Percentiles rank a stretch among this genome's conserved stretches.
Conservation (phyloP, 1,140 invertebrate genomes). For the Argopecten irradians region DNA sequence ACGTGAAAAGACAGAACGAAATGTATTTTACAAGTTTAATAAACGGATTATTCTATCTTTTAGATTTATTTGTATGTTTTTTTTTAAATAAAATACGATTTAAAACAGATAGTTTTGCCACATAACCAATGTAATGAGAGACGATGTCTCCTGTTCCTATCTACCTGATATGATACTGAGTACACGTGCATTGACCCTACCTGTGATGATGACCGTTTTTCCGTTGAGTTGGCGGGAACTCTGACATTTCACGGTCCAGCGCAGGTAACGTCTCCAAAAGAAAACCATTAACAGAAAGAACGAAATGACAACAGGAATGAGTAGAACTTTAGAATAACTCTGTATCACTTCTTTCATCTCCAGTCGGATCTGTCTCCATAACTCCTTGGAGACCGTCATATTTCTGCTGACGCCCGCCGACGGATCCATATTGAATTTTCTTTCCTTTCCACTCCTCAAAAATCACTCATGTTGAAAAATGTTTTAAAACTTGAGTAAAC, state of each 20-base stretch:
- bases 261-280: conserved; percentile 32
- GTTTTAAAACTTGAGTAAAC: not conserved
- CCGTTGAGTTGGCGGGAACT: conserved; percentile 38
- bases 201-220: conserved; percentile 45
- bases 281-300: conserved; percentile 30
- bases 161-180: not conserved
- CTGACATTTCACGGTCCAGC: conserved; percentile 39
- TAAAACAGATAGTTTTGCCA: not conserved
- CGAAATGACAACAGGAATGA: conserved; percentile 33
- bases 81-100: not conserved
- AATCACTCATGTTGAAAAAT: not conserved
- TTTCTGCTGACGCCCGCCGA: not conserved
- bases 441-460: not conserved
- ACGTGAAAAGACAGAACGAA: not conserved
- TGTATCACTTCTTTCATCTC: not conserved
- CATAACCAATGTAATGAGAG: not conserved
- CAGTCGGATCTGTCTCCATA: not conserved
- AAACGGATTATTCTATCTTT: not conserved
- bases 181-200: not conserved
- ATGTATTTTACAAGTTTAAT: not conserved
- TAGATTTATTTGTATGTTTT: not conserved
- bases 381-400: not conserved
- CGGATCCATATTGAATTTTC: not conserved
- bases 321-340: not conserved
- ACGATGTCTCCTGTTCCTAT: not conserved